Conservation (phyloP, 2,113 vertebrate genomes). For the Penelope pileata region DNA sequence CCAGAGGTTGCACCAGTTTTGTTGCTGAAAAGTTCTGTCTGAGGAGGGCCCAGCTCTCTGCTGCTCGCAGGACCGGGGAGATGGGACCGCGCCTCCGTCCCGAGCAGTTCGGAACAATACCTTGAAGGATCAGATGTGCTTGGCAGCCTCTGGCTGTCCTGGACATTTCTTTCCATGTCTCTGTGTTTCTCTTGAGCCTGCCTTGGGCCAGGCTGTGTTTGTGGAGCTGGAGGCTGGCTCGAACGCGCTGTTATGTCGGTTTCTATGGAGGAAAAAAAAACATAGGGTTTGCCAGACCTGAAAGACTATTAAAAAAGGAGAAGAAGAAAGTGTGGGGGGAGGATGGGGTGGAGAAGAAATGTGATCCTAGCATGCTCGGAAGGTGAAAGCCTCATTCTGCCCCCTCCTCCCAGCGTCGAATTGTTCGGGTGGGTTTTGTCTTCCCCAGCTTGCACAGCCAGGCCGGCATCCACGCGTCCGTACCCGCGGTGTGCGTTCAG, state of each 20-base stretch:
- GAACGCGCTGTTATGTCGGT: slow-evolving; percentile 89
- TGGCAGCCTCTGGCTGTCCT: slow-evolving; percentile 33
- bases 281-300: slow-evolving; percentile 79
- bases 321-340: neutral
- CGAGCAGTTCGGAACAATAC: neutral
- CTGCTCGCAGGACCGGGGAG: neutral
- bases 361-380: slow-evolving; percentile 77
- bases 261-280: slow-evolving; percentile 95
- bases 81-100: neutral
- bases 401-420: neutral
- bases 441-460: neutral
- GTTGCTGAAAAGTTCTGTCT: neutral
- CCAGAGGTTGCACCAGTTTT: neutral
- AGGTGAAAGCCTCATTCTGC: slow-evolving; percentile 76
- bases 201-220: slow-evolving; percentile 77
- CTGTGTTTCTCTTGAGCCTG: slow-evolving; percentile 20
- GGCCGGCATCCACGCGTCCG: neutral
- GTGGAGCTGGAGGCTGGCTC: slow-evolving; percentile 88
- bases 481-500: neutral
- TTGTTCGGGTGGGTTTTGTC: slow-evolving; percentile 46
- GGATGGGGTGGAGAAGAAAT: slow-evolving; percentile 64
- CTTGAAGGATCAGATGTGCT: slow-evolving; percentile 58
- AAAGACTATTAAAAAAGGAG: slow-evolving; percentile 76
- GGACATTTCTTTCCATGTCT: slow-evolving; percentile 58
- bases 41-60: neutral